Evolutionary conservation across 1,140 invertebrate species (phyloP).

Genomic region (Cotesia vestalis): DNA sequence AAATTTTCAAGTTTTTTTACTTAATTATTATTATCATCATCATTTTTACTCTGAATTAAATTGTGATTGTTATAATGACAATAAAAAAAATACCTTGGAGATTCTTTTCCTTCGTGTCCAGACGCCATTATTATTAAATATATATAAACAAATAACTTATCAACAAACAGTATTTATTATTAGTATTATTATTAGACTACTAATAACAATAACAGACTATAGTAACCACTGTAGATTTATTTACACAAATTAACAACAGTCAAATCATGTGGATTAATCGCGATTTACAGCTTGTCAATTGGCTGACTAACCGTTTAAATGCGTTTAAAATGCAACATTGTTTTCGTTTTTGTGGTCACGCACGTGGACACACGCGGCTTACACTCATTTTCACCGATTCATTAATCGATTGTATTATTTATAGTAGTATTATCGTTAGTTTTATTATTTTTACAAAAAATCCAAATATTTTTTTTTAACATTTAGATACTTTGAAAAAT

Average conservation of each 20-base stretch:
- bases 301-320: not conserved
- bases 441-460: not conserved
- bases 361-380: constrained; percentile 11
- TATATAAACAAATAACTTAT: not conserved
- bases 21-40: not conserved
- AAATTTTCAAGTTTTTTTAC: not conserved
- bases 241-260: not conserved
- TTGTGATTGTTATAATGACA: not conserved
- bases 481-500: not conserved
- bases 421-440: not conserved
- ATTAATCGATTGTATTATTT: not conserved
- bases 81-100: constrained; percentile 54
- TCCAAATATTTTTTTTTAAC: not conserved
- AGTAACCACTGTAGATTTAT: not conserved
- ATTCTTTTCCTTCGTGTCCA: constrained; percentile 58
- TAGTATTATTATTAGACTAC: too few relatives aligned
- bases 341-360: constrained; percentile 9
- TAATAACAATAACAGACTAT: not conserved
- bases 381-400: not conserved
- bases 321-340: not conserved
- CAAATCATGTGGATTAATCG: not conserved
- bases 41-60: not conserved
- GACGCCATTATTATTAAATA: constrained; percentile 51
- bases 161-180: not conserved
- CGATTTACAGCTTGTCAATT: not conserved